Conservation (phyloP, 2,113 vertebrate species). For the Speoplatyrhinus poulsoni region DNA sequence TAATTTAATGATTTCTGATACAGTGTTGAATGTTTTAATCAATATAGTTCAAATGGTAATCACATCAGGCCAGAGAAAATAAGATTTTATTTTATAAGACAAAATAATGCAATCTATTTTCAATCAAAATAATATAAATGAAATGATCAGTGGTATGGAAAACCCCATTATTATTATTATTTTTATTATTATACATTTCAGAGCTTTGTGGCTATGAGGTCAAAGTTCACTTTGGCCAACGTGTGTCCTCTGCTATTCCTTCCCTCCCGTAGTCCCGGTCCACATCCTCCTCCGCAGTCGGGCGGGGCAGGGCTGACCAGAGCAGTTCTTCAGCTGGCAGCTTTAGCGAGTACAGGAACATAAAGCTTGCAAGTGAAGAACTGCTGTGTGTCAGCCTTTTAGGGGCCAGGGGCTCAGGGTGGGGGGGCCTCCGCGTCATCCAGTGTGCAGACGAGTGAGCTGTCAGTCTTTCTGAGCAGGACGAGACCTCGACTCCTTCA, state of each 20-base stretch:
- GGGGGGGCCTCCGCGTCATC: constrained; percentile 12
- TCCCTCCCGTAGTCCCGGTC: constrained; percentile 8
- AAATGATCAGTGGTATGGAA: too few species aligned
- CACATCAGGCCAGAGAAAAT: too few species aligned
- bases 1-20: too few species aligned
- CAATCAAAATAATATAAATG: too few species aligned
- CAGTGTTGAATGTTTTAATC: too few species aligned
- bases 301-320: constrained; percentile 87
- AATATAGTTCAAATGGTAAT: too few species aligned
- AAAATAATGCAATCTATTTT: too few species aligned
- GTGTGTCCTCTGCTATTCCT: constrained; percentile 24
- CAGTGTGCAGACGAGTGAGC: constrained; percentile 14
- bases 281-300: constrained; percentile 26
- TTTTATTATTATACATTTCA: not conserved
- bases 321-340: constrained; percentile 99
- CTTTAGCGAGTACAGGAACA: constrained; percentile 96
- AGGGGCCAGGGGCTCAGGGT: not conserved
- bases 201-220: too few species aligned
- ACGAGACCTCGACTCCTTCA: constrained; percentile 20
- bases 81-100: too few species aligned
- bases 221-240: constrained; percentile 12
- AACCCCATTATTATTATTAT: not conserved
- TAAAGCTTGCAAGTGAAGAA: constrained; percentile 99
- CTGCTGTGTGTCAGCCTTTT: constrained; percentile 90
- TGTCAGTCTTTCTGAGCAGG: not conserved